Evolutionary conservation across 2,888 invertebrate species (phyloP).

Genomic region (Acrocyrtus sp.): DNA sequence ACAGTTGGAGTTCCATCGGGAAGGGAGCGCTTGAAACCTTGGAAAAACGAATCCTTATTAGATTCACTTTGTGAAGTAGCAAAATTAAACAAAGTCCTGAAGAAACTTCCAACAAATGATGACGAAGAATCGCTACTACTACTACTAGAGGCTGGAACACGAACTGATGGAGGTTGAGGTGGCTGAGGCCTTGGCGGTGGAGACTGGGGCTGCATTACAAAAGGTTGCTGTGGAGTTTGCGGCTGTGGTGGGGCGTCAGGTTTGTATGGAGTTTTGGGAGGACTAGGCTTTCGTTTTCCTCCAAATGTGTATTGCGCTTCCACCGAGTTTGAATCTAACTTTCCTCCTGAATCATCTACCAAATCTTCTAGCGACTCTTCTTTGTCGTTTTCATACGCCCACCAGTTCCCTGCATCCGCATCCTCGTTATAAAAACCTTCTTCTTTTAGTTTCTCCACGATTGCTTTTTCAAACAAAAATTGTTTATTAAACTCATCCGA

Average conservation of each 20-base stretch:
- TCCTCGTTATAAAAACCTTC: slow-evolving; percentile 29
- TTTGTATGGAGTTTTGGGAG: slow-evolving; percentile 17
- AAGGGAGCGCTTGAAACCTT: slow-evolving; percentile 42
- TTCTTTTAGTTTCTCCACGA: slow-evolving; percentile 31
- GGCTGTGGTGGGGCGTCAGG: slow-evolving; percentile 12
- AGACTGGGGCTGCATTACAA: neutral
- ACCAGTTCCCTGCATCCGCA: slow-evolving; percentile 14
- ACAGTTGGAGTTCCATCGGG: slow-evolving; percentile 39
- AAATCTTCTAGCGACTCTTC: slow-evolving; percentile 20
- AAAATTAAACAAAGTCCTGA: slow-evolving; percentile 32
- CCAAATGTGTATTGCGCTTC: slow-evolving; percentile 38
- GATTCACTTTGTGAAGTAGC: neutral
- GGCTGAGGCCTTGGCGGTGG: slow-evolving; percentile 7
- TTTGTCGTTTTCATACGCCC: slow-evolving; percentile 30
- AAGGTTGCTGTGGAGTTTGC: neutral
- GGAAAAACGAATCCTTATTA: slow-evolving; percentile 38
- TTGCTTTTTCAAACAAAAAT: slow-evolving; percentile 30
- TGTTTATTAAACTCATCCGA: slow-evolving; percentile 41
- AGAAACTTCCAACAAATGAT: slow-evolving; percentile 26
- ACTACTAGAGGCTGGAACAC: neutral
- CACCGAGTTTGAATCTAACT: slow-evolving; percentile 8
- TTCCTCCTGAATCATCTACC: slow-evolving; percentile 16
- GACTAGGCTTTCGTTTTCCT: slow-evolving; percentile 23
- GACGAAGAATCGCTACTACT: neutral
- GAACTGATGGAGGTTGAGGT: slow-evolving; percentile 1